phyloP scores from a whole-genome alignment of 2,113 vertebrate species.

The Tapirus terrestris region DNA sequence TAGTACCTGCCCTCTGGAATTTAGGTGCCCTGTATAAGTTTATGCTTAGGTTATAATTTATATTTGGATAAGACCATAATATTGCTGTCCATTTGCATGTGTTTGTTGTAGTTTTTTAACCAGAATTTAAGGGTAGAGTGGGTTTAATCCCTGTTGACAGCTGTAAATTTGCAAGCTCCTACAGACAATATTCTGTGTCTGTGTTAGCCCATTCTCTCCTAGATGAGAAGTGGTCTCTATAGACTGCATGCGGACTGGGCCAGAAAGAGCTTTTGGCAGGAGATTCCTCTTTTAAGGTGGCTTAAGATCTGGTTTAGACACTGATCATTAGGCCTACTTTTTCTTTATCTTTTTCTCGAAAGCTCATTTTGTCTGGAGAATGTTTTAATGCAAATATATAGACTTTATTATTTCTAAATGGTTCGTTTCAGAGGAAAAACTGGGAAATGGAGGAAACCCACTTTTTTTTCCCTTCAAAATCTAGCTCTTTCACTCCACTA shows the following conservation, averaged over 20 bases:
- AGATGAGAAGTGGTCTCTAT: background rate
- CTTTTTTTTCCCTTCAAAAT: background rate
- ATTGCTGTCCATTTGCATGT: background rate
- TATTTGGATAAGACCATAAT: background rate
- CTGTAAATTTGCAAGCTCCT: background rate
- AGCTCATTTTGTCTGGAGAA: slow-evolving; percentile 2
- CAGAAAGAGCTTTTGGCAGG: background rate
- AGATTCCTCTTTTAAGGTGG: background rate
- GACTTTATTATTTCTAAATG: background rate
- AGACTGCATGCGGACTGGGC: background rate
- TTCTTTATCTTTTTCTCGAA: background rate
- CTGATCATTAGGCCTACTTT: background rate
- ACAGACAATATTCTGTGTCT: background rate
- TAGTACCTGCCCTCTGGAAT: background rate
- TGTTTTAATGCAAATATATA: background rate
- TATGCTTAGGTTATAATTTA: background rate
- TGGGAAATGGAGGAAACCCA: background rate
- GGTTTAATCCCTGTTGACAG: background rate
- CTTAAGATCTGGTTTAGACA: background rate
- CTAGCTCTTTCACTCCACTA: background rate
- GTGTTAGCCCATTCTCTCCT: background rate
- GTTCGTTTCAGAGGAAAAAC: background rate
- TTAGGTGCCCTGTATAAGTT: background rate
- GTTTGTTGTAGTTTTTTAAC: background rate
- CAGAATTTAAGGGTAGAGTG: background rate